Percentiles rank a stretch among this genome's conserved stretches.
Evolutionary conservation across 2,797 vertebrate species (phyloP).

Genomic region (Orestias chungarensis): DNA sequence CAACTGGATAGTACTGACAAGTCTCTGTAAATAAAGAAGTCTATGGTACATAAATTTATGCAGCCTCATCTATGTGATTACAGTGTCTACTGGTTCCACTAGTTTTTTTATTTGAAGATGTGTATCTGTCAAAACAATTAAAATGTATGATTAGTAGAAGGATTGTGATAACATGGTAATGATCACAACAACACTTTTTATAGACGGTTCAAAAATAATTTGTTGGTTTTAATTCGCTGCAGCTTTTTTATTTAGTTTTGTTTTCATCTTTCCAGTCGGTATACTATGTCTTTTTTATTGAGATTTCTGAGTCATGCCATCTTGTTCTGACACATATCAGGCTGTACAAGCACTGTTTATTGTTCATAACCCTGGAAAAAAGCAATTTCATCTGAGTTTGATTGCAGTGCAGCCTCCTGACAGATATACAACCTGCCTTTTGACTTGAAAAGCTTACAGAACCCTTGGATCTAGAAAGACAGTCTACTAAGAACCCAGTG

Average conservation of each 20-base stretch:
- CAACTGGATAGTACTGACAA: background rate
- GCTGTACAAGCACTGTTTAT: constrained; percentile 40
- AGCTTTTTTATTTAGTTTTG: constrained; percentile 11
- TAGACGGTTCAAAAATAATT: background rate
- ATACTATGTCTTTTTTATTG: constrained; percentile 10
- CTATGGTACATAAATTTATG: background rate
- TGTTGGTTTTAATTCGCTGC: background rate
- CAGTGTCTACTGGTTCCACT: no score
- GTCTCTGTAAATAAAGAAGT: background rate
- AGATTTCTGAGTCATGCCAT: constrained; percentile 4
- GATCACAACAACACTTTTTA: background rate
- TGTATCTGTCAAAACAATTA: background rate
- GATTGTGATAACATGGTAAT: background rate
- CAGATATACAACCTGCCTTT: constrained; percentile 51
- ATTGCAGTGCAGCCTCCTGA: constrained; percentile 28
- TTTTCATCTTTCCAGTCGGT: background rate
- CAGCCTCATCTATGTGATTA: background rate
- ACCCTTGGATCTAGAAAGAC: constrained; percentile 29
- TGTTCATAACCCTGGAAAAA: constrained; percentile 49
- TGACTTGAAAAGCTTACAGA: constrained; percentile 47
- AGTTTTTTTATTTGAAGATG: background rate
- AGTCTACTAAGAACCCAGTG: no score
- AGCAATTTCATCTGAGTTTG: constrained; percentile 51
- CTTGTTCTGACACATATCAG: constrained; percentile 17
- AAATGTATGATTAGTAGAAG: background rate